These are phyloP conservation scores for Brotula barbata DNA, from an alignment of 2,797 vertebrate species.

Conservation along the genomic window DNA sequence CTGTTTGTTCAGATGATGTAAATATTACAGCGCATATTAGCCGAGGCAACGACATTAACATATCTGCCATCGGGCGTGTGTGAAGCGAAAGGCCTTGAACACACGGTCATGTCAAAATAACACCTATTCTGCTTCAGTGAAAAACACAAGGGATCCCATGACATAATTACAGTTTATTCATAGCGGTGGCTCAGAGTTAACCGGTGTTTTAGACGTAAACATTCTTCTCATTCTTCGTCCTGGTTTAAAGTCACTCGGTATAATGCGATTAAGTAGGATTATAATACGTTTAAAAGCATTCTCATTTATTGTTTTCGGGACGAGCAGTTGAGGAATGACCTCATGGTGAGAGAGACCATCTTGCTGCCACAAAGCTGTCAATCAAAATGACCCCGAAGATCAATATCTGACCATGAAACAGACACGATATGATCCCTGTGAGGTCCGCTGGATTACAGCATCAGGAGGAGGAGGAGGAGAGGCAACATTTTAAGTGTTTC, in stretches of 20 bases:
- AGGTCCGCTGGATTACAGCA: background rate
- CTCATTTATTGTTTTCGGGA: background rate
- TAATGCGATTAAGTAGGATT: constrained; percentile 9
- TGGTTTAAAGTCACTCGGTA: background rate
- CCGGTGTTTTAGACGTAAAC: background rate
- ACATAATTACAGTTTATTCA: constrained; percentile 25
- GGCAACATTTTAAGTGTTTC: too few species aligned
- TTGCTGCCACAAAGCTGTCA: background rate
- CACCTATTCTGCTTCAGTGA: background rate
- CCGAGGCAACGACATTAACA: constrained; percentile 22
- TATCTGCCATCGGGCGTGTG: constrained; percentile 4
- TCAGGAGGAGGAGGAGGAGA: too few species aligned
- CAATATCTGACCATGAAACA: background rate
- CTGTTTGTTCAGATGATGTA: constrained; percentile 40
- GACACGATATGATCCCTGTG: background rate
- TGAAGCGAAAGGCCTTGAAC: constrained; percentile 4
- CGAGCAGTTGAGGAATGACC: background rate
- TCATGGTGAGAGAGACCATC: background rate
- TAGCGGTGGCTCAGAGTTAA: constrained; percentile 5
- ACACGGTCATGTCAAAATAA: constrained; percentile 1
- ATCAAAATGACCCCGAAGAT: too few species aligned
- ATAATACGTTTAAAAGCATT: constrained; percentile 7
- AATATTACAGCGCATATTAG: constrained; percentile 40
- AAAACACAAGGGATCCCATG: constrained; percentile 9
- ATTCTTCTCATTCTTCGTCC: constrained; percentile 10